Base-by-base conservation (phyloP, 2,797 vertebrate genomes). In the Pangasius djambal region DNA sequence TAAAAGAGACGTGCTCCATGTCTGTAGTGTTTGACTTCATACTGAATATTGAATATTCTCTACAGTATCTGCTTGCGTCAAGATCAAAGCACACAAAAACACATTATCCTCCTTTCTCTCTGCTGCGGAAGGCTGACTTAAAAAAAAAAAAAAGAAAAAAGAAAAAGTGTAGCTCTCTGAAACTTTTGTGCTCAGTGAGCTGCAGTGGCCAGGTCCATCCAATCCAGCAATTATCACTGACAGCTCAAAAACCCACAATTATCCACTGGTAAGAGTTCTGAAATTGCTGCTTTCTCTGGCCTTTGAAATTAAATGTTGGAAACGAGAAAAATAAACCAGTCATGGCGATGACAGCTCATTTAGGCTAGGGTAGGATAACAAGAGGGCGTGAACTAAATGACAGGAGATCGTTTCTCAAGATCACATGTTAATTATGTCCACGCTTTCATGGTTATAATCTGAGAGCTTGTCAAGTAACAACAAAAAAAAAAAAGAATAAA, bases 301-400 rank as follows among this genome's bases (percentile, higher is more conserved):
- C 48, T 65, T 79, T 50, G 22, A 83, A 55, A 77, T 40, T 25
- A 63, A 44, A 16, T 31, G n/a, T 4, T 34, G 13, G 12, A 52
- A 15, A 18, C 0, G 16, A 61, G 74, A 61, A 28, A 63, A 88
- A 84, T 63, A 37, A 40, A 75, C 1, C 79, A 15, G 72, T 55
- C 52, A 63, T 79, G 65, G 63, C 20, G 31, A 75, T 31, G 61
- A 79, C 78, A 82, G 65, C 90, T 89, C 87, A 90, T 90, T 89
- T 83, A 79, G 16, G 1, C 40, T 25, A 40, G n/a, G 1, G 55
- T 69, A 52, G 72, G 83, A 70, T 86, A 88, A 89, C 87, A 86
- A 75, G n/a, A 72, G 48, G 55, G 63, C 63, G 50, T 59, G 70
- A 40, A 77, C 67, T 44, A 70, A 85, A 83, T 84, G 79, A 69